Base-by-base conservation (phyloP, 2,113 vertebrate genomes). In the Lates calcarifer region DNA sequence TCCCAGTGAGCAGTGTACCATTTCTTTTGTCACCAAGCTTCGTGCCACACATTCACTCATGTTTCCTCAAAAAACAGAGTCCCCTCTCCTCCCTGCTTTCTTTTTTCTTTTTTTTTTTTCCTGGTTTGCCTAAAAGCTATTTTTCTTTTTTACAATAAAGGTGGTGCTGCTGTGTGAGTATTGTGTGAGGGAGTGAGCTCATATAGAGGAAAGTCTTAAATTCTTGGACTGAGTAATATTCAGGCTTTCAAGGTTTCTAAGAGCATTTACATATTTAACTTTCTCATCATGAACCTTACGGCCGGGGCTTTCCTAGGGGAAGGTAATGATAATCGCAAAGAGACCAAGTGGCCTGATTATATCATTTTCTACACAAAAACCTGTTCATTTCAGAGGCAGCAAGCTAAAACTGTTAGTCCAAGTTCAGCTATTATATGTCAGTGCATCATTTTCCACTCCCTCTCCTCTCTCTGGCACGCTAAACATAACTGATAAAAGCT, bases 1-100 rank as follows among this genome's bases (percentile, higher is more conserved):
- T 87, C 78, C 49, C 74, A 68, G 39, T 69, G 86, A 82, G 74
- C 63, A 67, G 69, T 22, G 18, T n/a, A 53, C 58, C 20, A 41
- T 78, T 76, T 74, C 55, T 77, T 80, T 75, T 90, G 65, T 89
- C 84, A 83, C 66, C 64, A 49, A 69, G 73, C 55, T 69, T 63
- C 83, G 67, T 83, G 67, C 77, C 79, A 82, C 81, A 80, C 56
- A 86, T 80, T 86, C 70, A 49, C 53, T 81, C 82, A 68, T 87
- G 81, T 90, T 84, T 81, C 74, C 58, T 77, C 65, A 39, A 73
- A 69, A 81, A 90, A 85, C 85, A 85, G 80, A 65, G 64, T 82
- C 64, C 74, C 69, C 39, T 69, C 73, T 53, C 43, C 57, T 69
- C n/a, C 11, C 13, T 63, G 62, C n/a, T 70, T 73, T 45, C 53